Percentiles rank a stretch among this genome's conserved stretches.
Conservation (phyloP, 2,888 invertebrate species). For the Xestobium rufovillosum region DNA sequence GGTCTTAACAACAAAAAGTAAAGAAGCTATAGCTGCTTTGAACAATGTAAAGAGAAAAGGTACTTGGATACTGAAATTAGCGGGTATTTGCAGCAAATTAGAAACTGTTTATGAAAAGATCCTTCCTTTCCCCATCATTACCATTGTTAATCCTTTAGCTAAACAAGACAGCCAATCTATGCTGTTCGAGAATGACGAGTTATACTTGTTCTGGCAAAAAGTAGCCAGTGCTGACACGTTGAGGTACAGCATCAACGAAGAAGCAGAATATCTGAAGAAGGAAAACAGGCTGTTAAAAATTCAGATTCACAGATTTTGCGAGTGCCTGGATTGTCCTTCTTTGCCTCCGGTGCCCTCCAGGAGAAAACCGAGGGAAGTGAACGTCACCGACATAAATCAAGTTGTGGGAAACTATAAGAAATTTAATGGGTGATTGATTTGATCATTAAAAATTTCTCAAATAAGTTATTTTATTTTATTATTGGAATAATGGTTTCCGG, state of each 20-base stretch:
- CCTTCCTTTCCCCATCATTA: slow-evolving; percentile 35
- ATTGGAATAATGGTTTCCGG: too few species aligned
- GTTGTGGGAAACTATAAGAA: too few species aligned
- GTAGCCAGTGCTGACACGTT: not conserved
- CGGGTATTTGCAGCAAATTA: slow-evolving; percentile 57
- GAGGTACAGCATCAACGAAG: slow-evolving; percentile 30
- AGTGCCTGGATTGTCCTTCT: slow-evolving; percentile 5
- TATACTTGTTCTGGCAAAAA: slow-evolving; percentile 3
- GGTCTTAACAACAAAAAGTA: slow-evolving; percentile 54
- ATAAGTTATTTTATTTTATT: too few species aligned
- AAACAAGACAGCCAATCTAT: not conserved
- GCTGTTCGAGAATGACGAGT: not conserved
- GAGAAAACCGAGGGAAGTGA: not conserved
- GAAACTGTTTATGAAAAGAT: slow-evolving; percentile 56
- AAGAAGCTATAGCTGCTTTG: slow-evolving; percentile 49
- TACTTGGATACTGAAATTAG: slow-evolving; percentile 52
- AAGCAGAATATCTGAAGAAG: slow-evolving; percentile 31
- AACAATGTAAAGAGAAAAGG: slow-evolving; percentile 51
- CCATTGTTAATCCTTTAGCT: not conserved
- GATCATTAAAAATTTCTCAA: too few species aligned
- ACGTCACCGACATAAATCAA: not conserved
- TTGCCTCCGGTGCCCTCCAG: not conserved
- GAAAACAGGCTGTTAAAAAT: slow-evolving; percentile 32
- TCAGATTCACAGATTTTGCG: slow-evolving; percentile 31
- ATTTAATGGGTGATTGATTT: too few species aligned